Conservation (phyloP, 2,797 vertebrate species). For the Pseudochirops corinnae region DNA sequence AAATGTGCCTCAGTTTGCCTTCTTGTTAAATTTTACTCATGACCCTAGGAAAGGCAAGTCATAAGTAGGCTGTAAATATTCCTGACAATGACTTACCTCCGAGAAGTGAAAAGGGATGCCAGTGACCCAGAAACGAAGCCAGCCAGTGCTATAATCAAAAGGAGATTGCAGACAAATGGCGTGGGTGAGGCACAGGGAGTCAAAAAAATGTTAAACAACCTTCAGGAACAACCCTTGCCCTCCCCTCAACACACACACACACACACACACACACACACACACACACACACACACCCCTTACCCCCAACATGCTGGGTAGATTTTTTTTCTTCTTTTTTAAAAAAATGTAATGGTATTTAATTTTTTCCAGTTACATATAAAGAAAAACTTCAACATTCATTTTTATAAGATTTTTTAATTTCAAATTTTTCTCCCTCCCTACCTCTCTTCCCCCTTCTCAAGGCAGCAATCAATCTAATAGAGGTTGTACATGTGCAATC, state of each 20-base stretch:
- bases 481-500: background rate
- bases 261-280: too few relatives aligned
- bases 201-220: background rate
- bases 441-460: background rate
- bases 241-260: too few relatives aligned
- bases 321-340: background rate
- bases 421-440: background rate
- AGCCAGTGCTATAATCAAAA: background rate
- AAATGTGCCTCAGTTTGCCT: background rate
- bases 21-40: background rate
- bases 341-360: background rate
- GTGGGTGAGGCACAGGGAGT: background rate
- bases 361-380: background rate
- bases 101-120: background rate
- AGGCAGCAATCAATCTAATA: background rate
- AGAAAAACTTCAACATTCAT: background rate
- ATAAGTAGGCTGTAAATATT: background rate
- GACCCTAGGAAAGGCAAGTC: background rate
- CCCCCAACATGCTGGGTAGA: background rate
- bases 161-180: background rate
- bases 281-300: too few relatives aligned
- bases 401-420: background rate
- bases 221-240: background rate
- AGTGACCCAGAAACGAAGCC: too few relatives aligned
- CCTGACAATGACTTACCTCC: background rate